Base-by-base conservation (phyloP, 2,797 vertebrate genomes). In the Micromesistius poutassou region DNA sequence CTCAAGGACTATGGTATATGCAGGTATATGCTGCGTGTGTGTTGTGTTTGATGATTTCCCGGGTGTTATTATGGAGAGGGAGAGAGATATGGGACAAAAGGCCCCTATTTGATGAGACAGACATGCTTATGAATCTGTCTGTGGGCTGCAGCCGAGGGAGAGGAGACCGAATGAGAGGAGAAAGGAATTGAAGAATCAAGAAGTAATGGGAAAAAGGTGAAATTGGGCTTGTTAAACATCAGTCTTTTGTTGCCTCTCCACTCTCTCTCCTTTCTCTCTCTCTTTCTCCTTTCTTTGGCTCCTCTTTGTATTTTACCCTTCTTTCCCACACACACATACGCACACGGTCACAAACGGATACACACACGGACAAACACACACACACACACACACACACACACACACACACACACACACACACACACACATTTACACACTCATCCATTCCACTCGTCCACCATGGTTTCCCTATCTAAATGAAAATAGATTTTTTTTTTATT, bases 121-220 rank as follows among this genome's bases (percentile, higher is more conserved):
- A 14, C 46, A 22, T 55, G 46, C 46, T 55, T 55, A 55, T 19
- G 22, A 55, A 55, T 55, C 76, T 68, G 19, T 80, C 81, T 42
- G 3, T 42, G 12, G 40, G 40, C 40, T 42, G 40, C 46, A 55
- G 19, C 46, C 0, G 46, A 22, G 85, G 78, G 87, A 83, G 79
- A 33, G 19, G 0, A 78, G 70, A 33, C 8, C 28, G 9, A 2
- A 68, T 10, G 42, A 33, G 28, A 75, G 22, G 25, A 22, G 50
- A 30, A 36, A 38, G 12, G 7, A 25, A 40, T 71, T 77, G 72
- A 36, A 31, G 12, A 16, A 68, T 19, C 40, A 28, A 38, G 2
- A 4, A 74, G 79, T 74, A 13, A 55, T 25, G 13, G 62, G 38
- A 74, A 2, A 55, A 12, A 66, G 12, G 7, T 16, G 5, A 6